Conservation (phyloP, 2,113 vertebrate species). For the Nothoprocta pentlandii region DNA sequence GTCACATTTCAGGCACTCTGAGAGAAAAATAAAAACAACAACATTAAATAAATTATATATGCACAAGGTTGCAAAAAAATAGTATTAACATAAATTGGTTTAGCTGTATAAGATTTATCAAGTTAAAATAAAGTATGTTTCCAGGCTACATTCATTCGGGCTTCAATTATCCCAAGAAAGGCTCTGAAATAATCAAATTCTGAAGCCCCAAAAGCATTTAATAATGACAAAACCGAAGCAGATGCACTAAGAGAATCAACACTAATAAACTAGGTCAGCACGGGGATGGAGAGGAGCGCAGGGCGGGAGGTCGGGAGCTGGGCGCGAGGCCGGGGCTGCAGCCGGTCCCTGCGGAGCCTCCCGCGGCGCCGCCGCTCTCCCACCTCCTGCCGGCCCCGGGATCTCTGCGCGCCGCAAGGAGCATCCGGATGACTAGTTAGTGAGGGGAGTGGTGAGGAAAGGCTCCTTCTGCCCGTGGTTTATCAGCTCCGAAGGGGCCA, state of each 20-base stretch:
- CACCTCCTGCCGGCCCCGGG: conserved; percentile 45
- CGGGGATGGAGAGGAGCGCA: conserved; percentile 17
- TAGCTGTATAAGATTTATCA: conserved; percentile 65
- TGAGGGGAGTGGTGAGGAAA: conserved; percentile 31
- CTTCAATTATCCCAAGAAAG: conserved; percentile 55
- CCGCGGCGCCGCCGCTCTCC: not conserved
- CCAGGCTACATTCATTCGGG: conserved; percentile 52
- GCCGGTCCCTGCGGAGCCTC: not conserved
- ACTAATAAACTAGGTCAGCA: conserved; percentile 64
- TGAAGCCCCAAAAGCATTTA: conserved; percentile 60
- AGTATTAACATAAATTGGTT: conserved; percentile 61
- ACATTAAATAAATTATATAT: conserved; percentile 60
- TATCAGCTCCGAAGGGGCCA: conserved; percentile 7
- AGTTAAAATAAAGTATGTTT: conserved; percentile 67
- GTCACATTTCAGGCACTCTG: not conserved
- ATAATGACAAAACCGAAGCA: conserved; percentile 65
- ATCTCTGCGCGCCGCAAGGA: conserved; percentile 10
- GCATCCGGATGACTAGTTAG: conserved; percentile 37
- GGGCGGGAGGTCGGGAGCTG: conserved; percentile 39
- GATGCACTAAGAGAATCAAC: conserved; percentile 65
- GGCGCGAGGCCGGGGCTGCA: not conserved
- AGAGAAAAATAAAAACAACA: not conserved
- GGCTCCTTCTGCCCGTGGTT: conserved; percentile 31
- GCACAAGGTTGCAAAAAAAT: conserved; percentile 42
- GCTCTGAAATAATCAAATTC: conserved; percentile 71